Evolutionary conservation across 2,113 vertebrate genomes (phyloP).

Genomic region (Pomatorhinus ruficollis): DNA sequence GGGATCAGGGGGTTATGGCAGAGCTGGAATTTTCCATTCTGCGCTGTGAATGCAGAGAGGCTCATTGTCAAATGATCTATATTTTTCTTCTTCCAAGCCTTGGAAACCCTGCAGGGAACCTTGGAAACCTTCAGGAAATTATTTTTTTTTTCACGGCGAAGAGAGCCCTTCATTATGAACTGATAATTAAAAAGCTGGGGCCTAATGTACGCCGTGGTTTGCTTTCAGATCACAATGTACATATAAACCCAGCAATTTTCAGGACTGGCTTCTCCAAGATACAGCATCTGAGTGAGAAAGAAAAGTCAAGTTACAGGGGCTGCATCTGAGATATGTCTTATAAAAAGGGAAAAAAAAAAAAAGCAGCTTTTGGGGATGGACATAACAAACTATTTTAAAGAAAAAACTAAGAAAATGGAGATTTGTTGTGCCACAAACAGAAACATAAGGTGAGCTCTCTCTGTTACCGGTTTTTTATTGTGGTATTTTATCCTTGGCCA

Average conservation of each 20-base stretch:
- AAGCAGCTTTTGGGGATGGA: not conserved
- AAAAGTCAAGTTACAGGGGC: constrained; percentile 22
- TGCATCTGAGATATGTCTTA: constrained; percentile 17
- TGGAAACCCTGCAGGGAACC: constrained; percentile 55
- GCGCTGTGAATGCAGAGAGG: not conserved
- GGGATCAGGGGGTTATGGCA: not conserved
- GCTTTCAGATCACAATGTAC: constrained; percentile 26
- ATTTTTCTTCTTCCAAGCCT: constrained; percentile 49
- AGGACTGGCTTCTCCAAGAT: not conserved
- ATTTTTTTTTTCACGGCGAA: constrained; percentile 29
- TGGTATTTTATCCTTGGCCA: not conserved
- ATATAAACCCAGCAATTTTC: not conserved
- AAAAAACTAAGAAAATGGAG: not conserved
- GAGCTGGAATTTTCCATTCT: constrained; percentile 68
- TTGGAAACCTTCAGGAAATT: constrained; percentile 64
- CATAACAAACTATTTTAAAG: not conserved
- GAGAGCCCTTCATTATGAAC: constrained; percentile 63
- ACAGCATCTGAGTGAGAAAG: not conserved
- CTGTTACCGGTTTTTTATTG: not conserved
- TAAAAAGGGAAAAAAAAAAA: not conserved
- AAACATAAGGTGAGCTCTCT: not conserved
- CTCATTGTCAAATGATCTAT: constrained; percentile 38
- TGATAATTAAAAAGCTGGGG: constrained; percentile 66
- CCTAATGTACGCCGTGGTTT: not conserved
- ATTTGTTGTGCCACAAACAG: not conserved